Percentiles rank a stretch among this genome's conserved stretches.
phyloP scores from a whole-genome alignment of 2,797 vertebrate genomes.

The Tokudaia tokunoshimensis region DNA sequence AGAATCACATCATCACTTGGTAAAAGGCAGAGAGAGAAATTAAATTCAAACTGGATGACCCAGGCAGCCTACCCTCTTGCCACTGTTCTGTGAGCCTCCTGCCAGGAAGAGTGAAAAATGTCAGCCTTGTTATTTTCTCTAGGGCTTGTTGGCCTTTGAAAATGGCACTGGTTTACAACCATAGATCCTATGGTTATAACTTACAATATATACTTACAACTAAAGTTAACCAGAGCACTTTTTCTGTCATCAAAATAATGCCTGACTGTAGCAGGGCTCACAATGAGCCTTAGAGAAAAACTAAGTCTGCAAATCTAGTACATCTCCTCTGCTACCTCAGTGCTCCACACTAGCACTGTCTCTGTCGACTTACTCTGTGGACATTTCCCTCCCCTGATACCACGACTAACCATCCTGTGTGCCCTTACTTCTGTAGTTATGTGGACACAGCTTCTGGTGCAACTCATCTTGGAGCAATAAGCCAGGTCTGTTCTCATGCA shows the following conservation, averaged over 20 bases:
- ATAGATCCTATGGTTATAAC: neutral
- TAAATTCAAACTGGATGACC: neutral
- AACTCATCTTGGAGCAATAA: slow-evolving; percentile 65
- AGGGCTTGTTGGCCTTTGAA: neutral
- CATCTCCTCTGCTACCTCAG: neutral
- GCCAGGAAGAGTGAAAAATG: neutral
- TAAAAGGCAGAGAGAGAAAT: neutral
- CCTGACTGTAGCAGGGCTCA: neutral
- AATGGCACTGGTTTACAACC: neutral
- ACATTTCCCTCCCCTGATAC: neutral
- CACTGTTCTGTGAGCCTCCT: neutral
- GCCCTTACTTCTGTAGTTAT: slow-evolving; percentile 61
- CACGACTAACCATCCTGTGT: neutral
- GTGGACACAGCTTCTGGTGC: slow-evolving; percentile 55
- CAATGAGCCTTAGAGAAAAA: slow-evolving; percentile 1
- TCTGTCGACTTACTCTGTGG: neutral
- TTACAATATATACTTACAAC: neutral
- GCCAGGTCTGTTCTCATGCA: slow-evolving; percentile 36
- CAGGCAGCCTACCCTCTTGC: neutral
- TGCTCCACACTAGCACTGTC: neutral
- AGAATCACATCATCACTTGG: neutral
- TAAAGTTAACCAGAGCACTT: neutral
- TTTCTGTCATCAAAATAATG: neutral
- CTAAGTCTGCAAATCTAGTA: neutral
- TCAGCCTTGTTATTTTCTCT: neutral